Percentiles rank a stretch among this genome's conserved stretches.
phyloP scores from a whole-genome alignment of 2,888 invertebrate species.

The Eumacrocentrus americanus region DNA sequence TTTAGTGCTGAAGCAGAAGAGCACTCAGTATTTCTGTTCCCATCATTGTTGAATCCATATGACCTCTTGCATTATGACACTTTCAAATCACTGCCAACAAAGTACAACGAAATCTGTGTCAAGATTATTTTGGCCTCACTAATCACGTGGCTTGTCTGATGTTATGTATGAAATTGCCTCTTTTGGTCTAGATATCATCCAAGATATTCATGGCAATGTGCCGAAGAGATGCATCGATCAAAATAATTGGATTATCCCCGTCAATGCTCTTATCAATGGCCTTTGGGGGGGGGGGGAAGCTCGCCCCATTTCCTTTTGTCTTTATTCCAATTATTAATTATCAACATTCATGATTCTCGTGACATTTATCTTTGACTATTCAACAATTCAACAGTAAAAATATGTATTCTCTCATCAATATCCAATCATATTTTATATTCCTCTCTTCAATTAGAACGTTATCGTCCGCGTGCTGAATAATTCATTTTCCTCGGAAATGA shows the following conservation, averaged over 20 bases:
- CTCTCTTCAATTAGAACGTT: not conserved
- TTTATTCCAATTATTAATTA: no score
- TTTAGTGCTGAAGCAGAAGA: constrained; percentile 34
- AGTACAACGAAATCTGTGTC: not conserved
- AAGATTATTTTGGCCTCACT: not conserved
- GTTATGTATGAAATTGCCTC: not conserved
- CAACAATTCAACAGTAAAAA: not conserved
- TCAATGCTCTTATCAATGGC: no score
- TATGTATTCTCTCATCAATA: not conserved
- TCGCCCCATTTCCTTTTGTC: no score
- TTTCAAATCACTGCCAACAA: constrained; percentile 7
- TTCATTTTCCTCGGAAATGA: not conserved
- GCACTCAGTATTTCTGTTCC: not conserved
- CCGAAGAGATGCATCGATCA: not conserved
- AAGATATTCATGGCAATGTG: not conserved
- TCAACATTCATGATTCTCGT: no score
- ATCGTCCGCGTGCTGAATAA: not conserved
- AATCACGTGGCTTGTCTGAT: not conserved
- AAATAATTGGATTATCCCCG: not conserved
- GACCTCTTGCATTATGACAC: constrained; percentile 35
- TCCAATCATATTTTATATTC: not conserved
- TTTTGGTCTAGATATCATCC: not conserved
- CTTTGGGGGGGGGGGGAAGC: no score
- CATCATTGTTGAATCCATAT: constrained; percentile 2
- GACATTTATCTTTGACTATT: not conserved